Base-by-base conservation (phyloP, 2,797 vertebrate species). In the Malacoctenus gilli region DNA sequence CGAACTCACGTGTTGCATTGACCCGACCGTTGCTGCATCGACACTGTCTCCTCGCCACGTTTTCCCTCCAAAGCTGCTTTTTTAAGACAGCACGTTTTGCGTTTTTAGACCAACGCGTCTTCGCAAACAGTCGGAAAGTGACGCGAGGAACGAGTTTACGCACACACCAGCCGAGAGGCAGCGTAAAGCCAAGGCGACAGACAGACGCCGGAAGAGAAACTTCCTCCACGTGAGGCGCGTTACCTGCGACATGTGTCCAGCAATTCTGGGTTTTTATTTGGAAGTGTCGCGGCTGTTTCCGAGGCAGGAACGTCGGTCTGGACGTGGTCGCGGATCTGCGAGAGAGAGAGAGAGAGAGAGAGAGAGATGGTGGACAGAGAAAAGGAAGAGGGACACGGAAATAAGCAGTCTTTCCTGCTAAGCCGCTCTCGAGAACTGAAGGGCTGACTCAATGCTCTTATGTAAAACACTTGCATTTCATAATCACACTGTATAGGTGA, bases 241-340 rank as follows among this genome's bases (percentile, higher is more conserved):
- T 87, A 92, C 90, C 96, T 96, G 93, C 95, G 94, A 93, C 94
- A 96, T 95, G 94, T 95, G 92, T 95, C 92, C 91, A 89, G 92
- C 54, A 85, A 87, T 76, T 93, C 90, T 87, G 92, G 85, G 66
- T 89, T 91, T 93, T 54, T 14, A 11, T 36, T 38, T 38, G 10
- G 85, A 91, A 83, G 79, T 91, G 85, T 72, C 91, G 84, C 84
- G 18, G 88, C 90, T 92, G 93, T 92, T 77, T 54, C 46, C 37
- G 48, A 90, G 83, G 84, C 90, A 92, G 91, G 72, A 80, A 28
- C 5, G 25, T 28, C 1, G 70, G 84, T 89, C 82, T 93, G 63
- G 89, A 83, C 78, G 90, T 82, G 71, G 89, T 86, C 86, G 85
- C 80, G 79, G 89, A 92, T 92, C 95, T 97, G 87, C 19, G 49